A percentile compares a stretch with the other conserved stretches of the same genome.
These are phyloP conservation scores for Drosophila pandora DNA, from an alignment of 1,140 invertebrate genomes.

Conservation along the genomic window DNA sequence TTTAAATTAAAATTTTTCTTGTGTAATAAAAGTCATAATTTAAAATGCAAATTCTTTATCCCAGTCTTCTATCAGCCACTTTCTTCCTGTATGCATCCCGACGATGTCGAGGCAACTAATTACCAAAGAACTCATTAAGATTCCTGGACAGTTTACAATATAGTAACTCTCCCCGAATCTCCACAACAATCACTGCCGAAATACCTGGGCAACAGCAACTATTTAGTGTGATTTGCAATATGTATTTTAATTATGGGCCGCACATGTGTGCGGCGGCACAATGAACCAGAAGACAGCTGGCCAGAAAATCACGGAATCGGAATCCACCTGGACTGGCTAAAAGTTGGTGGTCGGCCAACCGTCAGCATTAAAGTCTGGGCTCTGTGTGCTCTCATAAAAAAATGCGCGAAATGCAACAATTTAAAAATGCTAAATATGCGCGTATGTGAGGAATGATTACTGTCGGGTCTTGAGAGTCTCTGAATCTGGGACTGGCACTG, in stretches of 20 bases:
- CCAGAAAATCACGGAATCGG: conserved; percentile 6
- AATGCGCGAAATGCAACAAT: conserved; percentile 80
- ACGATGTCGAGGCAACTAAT: conserved; percentile 7
- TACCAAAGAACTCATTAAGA: conserved; percentile 30
- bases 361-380: conserved; percentile 42
- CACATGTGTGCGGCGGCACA: conserved; percentile 28
- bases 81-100: background rate
- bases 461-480: conserved; percentile 23
- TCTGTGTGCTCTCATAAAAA: conserved; percentile 63
- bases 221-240: conserved; percentile 64
- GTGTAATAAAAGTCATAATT: background rate
- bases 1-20: background rate
- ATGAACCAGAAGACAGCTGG: conserved; percentile 33
- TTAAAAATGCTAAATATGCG: conserved; percentile 81
- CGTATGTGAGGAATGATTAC: conserved; percentile 78
- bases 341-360: conserved; percentile 26
- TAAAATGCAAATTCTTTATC: background rate
- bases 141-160: conserved; percentile 5
- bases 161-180: background rate
- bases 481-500: conserved; percentile 31
- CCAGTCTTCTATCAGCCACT: no score
- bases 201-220: conserved; percentile 42
- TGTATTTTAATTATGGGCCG: conserved; percentile 71
- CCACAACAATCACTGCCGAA: conserved; percentile 38
- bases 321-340: conserved; percentile 5